These are phyloP conservation scores for Watsonalla cultraria DNA, from an alignment of 2,888 invertebrate genomes.

Conservation along the genomic window DNA sequence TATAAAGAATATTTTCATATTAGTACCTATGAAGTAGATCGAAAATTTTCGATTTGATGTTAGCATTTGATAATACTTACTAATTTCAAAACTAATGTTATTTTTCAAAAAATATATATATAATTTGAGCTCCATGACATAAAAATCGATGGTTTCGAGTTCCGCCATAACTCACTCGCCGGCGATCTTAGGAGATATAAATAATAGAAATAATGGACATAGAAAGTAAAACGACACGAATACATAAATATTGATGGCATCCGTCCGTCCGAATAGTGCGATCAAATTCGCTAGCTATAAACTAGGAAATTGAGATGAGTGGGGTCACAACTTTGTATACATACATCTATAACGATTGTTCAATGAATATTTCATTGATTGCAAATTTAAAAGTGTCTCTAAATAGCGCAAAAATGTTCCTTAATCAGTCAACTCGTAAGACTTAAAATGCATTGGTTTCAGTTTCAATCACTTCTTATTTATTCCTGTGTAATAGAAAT, in stretches of 20 bases:
- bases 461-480: too few species aligned
- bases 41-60: too few species aligned
- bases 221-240: slow-evolving; percentile 56
- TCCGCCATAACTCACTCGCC: not conserved
- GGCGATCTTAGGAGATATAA: not conserved
- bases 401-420: too few species aligned
- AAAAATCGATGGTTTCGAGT: not conserved
- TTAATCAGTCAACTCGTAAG: too few species aligned
- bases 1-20: too few species aligned
- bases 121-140: not conserved
- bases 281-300: slow-evolving; percentile 43
- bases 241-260: slow-evolving; percentile 56
- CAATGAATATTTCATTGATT: slow-evolving; percentile 3
- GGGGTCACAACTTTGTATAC: slow-evolving; percentile 14
- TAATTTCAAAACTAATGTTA: too few species aligned
- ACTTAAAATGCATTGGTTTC: too few species aligned
- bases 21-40: too few species aligned
- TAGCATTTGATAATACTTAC: too few species aligned
- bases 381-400: too few species aligned
- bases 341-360: slow-evolving; percentile 6
- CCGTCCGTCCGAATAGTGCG: slow-evolving; percentile 50
- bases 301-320: slow-evolving; percentile 47
- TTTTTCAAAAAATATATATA: too few species aligned
- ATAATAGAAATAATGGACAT: slow-evolving; percentile 20
- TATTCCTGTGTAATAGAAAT: too few species aligned